Percentiles rank a stretch among this genome's conserved stretches.
Evolutionary conservation across 2,113 vertebrate species (phyloP).

Genomic region (Irena cyanogastra): DNA sequence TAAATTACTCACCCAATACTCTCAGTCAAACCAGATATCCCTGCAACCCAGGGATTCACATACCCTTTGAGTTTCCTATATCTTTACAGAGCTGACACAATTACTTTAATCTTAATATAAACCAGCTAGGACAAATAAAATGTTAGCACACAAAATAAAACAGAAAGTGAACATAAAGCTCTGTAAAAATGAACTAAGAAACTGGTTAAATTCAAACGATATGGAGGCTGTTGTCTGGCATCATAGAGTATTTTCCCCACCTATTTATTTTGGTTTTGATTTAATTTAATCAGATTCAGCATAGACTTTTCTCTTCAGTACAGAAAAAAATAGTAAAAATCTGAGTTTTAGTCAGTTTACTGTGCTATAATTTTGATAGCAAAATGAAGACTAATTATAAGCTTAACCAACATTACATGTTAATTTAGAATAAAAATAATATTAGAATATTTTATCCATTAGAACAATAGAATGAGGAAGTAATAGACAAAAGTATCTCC

Average conservation of each 20-base stretch:
- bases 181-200: not conserved
- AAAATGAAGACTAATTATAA: not conserved
- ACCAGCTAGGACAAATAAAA: not conserved
- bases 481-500: conserved; percentile 28
- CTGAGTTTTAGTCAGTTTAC: not conserved
- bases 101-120: not conserved
- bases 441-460: conserved; percentile 44
- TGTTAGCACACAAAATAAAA: not conserved
- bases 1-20: not conserved
- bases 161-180: not conserved
- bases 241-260: not conserved
- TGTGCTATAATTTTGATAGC: conserved; percentile 18
- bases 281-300: not conserved
- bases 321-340: not conserved
- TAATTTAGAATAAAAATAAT: conserved; percentile 23
- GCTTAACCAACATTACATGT: not conserved
- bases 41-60: not conserved
- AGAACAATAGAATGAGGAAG: not conserved
- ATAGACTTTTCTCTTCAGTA: not conserved
- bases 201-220: not conserved
- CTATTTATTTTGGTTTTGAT: not conserved
- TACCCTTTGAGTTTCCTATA: not conserved
- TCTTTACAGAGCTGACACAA: not conserved
- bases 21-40: not conserved
- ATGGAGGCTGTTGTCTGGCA: not conserved